Evolutionary conservation across 2,888 invertebrate species (phyloP), one percentile per base, ranked within the genome.

Genomic region (Portevinia maculata): DNA sequence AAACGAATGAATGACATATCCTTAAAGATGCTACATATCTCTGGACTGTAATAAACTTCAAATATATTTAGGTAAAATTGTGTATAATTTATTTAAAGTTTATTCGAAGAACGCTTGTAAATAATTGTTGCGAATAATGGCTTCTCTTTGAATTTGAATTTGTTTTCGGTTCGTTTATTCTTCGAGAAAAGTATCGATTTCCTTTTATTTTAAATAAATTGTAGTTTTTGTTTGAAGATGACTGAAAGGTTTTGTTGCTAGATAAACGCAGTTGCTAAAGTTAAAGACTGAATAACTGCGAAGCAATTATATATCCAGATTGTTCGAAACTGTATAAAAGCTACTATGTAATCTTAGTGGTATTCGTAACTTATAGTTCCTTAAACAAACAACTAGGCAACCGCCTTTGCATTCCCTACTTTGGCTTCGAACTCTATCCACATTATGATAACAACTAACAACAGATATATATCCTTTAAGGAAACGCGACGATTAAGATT

Each of bases 91-190:
- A 44, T 13, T 41, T 48, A n/a, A 28, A 39, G 46, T 7, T 44
- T 37, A 39, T 46, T 28, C n/a, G 55, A 73, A 64, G 30, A 39
- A 37, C 11, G 64, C 64, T 74, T 74, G 74, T 74, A 74, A 74
- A 74, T 74, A 74, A 17, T 48, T 41, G 39, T 55, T 39, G 50
- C 50, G 39, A 65, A 17, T 24, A 39, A 15, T 41, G 21, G 41
- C 74, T 57, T 65, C 2, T 48, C 55, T 65, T 57, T 24, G 15
- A 46, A 3, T 39, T 53, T 13, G 28, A 19, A 17, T 55, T 15
- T 44, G 32, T 19, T 5, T 24, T 53, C 28, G 9, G 1, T 19
- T n/a, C 7, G 9, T 19, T 44, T 19, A 2, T 1, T 44, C 3
- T 15, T 19, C 9, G 19, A 5, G 9, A n/a, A 4, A 1, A 11